Evolutionary conservation across 2,113 vertebrate species (phyloP), one percentile per base, ranked within the genome.

Genomic region (Zosterops pallidus): DNA sequence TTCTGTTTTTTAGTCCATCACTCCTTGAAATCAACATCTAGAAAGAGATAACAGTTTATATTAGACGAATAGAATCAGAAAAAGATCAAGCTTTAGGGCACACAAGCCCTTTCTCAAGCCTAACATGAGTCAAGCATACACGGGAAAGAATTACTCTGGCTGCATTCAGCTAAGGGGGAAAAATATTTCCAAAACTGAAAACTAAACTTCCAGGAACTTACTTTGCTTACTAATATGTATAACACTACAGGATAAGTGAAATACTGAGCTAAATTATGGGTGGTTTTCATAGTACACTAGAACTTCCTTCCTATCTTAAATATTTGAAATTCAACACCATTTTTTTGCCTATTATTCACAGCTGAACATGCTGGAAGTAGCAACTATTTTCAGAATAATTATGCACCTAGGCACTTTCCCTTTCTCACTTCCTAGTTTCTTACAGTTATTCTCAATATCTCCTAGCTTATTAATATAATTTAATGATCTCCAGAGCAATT

Each of bases 221-320:
- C 5, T 71, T 71, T 79, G 9, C 10, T 72, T 69, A 56, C 10
- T n/a, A n/a, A 44, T 52, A 33, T 9, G 6, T 23, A 29, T 33
- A 78, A 35, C n/a, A 52, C 44, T 52, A 52, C 24, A 75, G 20
- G 12, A 31, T 44, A 87, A 70, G 33, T 53, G 47, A 65, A 89
- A 78, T 31, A 65, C 21, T 65, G 28, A 39, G 26, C 31, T 67
- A 33, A 86, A 65, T 14, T 50, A 50, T 11, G 25, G 3, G 1
- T 1, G 0, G 0, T 39, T 88, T 84, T 71, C 15, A 62, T 6
- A 86, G 20, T 9, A 7, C 16, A 11, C 21, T 49, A 60, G 24
- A 69, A 84, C 28, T 90, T 75, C 29, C 33, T 77, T 63, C n/a
- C 6, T 57, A 23, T 64, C 4, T 65, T 41, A 33, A 18, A 22